phyloP scores from a whole-genome alignment of 2,888 invertebrate genomes.

The Rosalia funebris region DNA sequence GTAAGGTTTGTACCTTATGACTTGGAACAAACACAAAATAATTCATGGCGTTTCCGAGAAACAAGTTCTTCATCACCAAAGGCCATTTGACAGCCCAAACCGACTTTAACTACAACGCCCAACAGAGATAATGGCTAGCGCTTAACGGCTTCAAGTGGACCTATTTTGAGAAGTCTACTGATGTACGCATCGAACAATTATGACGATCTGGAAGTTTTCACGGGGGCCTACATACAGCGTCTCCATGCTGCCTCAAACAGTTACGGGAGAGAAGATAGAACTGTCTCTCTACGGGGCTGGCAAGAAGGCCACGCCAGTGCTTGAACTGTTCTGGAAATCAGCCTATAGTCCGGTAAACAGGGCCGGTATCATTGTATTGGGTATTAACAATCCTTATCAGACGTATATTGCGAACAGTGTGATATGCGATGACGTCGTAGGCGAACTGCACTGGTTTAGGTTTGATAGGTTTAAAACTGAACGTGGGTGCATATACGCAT shows the following conservation, averaged over 20 bases:
- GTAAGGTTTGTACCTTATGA: too few species aligned
- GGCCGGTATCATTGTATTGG: constrained; percentile 70
- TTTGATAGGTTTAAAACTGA: constrained; percentile 66
- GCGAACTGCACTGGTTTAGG: constrained; percentile 69
- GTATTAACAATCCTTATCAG: constrained; percentile 71
- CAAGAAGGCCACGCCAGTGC: constrained; percentile 64
- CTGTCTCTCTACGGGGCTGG: constrained; percentile 52
- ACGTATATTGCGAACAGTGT: constrained; percentile 45
- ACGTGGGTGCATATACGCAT: constrained; percentile 72
- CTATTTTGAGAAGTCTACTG: constrained; percentile 63
- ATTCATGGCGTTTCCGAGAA: too few species aligned
- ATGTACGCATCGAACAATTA: constrained; percentile 55
- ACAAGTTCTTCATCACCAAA: constrained; percentile 65
- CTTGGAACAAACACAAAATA: too few species aligned
- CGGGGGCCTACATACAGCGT: constrained; percentile 41
- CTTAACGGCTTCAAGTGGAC: constrained; percentile 71
- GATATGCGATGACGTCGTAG: constrained; percentile 65
- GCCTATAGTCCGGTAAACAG: constrained; percentile 66
- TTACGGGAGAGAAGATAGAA: constrained; percentile 45
- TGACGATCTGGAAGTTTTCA: constrained; percentile 56
- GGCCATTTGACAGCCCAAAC: constrained; percentile 73
- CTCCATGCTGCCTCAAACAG: constrained; percentile 67
- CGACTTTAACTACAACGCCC: constrained; percentile 70
- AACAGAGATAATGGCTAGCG: constrained; percentile 71
- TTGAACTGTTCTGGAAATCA: constrained; percentile 69